These are phyloP conservation scores for Heterochromis multidens DNA, from an alignment of 2,113 vertebrate species.

Conservation along the genomic window DNA sequence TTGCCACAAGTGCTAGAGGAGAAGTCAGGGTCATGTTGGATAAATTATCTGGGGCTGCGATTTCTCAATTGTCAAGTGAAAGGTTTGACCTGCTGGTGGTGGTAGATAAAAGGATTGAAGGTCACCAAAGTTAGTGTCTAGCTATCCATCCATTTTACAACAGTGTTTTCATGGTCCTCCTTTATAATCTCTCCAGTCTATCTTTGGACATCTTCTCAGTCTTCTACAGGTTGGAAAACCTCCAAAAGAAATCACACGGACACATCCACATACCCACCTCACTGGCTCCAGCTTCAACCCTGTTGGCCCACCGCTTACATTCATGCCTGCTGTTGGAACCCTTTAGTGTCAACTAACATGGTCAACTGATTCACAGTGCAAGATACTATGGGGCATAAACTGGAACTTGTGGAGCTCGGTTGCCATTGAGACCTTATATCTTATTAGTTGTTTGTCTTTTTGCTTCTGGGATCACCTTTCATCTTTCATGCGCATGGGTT, in stretches of 20 bases:
- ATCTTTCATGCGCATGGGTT: not conserved
- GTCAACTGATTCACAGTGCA: not conserved
- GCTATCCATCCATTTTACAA: not conserved
- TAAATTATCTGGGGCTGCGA: not conserved
- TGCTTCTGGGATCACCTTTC: constrained; percentile 18
- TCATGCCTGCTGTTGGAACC: not conserved
- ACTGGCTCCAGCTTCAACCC: not conserved
- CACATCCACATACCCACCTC: not conserved
- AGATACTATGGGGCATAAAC: not conserved
- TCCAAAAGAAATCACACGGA: not conserved
- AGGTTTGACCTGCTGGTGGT: not conserved
- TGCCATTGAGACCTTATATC: not conserved
- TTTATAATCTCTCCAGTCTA: not conserved
- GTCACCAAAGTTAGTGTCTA: not conserved
- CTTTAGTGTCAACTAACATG: not conserved
- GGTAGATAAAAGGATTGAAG: not conserved
- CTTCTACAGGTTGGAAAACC: not conserved
- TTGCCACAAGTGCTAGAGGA: not conserved
- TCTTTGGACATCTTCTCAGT: not conserved
- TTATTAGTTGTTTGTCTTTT: constrained; percentile 40
- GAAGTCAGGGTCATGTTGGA: not conserved
- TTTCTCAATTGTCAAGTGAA: not conserved
- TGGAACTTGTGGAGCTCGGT: not conserved
- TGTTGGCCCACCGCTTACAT: not conserved
- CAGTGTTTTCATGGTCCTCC: not conserved